These are phyloP conservation scores for Drosophila busckii DNA, from an alignment of 1,140 invertebrate species.

Conservation along the genomic window DNA sequence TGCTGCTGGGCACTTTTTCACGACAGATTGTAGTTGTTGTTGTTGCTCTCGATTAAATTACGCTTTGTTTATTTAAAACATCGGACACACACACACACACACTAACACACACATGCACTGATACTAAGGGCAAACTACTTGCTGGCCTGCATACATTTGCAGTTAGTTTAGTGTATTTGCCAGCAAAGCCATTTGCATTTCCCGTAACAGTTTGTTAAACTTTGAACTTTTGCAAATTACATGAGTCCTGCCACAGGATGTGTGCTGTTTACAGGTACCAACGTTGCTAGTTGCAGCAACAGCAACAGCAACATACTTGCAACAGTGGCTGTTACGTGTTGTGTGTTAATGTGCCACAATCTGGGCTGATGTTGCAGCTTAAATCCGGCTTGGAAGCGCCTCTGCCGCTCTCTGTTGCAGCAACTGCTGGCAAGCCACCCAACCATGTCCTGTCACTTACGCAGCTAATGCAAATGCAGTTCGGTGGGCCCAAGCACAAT, in stretches of 20 bases:
- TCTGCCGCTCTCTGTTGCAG: background rate
- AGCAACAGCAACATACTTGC: no score
- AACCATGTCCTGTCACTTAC: conserved; percentile 20
- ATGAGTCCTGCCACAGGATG: conserved; percentile 67
- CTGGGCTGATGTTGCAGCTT: conserved; percentile 32
- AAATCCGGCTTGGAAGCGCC: conserved; percentile 26
- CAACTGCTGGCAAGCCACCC: background rate
- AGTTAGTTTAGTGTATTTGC: conserved; percentile 44
- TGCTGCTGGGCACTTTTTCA: no score
- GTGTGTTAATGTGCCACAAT: conserved; percentile 57
- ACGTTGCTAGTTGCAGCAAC: conserved; percentile 7
- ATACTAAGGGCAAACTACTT: no score
- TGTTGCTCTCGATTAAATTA: conserved; percentile 55
- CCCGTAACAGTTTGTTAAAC: conserved; percentile 69
- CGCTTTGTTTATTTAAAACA: conserved; percentile 44
- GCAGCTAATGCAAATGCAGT: conserved; percentile 42
- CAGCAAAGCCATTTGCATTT: conserved; percentile 56
- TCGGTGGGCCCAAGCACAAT: conserved; percentile 42
- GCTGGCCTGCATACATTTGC: no score
- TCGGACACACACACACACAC: background rate
- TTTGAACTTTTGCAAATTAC: conserved; percentile 75
- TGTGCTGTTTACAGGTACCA: conserved; percentile 36
- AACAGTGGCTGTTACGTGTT: no score
- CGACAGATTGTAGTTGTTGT: conserved; percentile 5
- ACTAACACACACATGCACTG: conserved; percentile 5